A percentile compares a stretch with the other conserved stretches of the same genome.
Evolutionary conservation across 2,797 vertebrate genomes (phyloP).

Genomic region (Craterocephalus amniculus): DNA sequence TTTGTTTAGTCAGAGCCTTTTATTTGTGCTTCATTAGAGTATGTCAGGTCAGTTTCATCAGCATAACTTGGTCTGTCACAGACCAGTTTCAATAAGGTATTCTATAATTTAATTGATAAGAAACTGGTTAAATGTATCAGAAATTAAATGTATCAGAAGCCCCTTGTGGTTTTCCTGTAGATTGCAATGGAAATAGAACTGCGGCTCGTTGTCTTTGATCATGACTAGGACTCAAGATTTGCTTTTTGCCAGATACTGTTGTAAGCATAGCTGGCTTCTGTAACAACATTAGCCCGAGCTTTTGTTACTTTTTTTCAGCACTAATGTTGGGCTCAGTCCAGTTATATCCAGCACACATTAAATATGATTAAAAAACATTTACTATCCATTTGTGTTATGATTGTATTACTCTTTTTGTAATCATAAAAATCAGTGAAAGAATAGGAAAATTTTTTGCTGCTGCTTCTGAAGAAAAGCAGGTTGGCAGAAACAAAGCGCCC

Average conservation of each 20-base stretch:
- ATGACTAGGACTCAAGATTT: background rate
- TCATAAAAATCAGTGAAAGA: background rate
- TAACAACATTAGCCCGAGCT: background rate
- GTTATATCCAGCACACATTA: background rate
- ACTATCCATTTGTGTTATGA: background rate
- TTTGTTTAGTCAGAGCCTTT: constrained; percentile 37
- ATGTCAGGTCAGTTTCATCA: constrained; percentile 11
- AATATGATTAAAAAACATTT: background rate
- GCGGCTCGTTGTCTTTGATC: background rate
- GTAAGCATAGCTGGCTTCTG: background rate
- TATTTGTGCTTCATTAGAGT: constrained; percentile 25
- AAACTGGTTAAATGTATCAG: constrained; percentile 1
- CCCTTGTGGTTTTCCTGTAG: no score
- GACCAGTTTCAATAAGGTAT: constrained; percentile 1
- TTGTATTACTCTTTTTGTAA: constrained; percentile 3
- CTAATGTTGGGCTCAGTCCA: background rate
- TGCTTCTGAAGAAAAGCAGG: background rate
- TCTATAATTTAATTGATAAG: background rate
- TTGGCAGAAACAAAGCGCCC: constrained; percentile 7
- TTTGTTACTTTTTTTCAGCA: constrained; percentile 7
- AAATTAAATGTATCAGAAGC: no score
- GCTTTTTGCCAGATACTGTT: background rate
- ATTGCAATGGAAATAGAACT: background rate
- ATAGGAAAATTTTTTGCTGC: background rate
- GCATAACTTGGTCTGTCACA: constrained; percentile 11